Evolutionary conservation across 2,888 invertebrate species (phyloP).

Genomic region (Cryptus viduatorius): DNA sequence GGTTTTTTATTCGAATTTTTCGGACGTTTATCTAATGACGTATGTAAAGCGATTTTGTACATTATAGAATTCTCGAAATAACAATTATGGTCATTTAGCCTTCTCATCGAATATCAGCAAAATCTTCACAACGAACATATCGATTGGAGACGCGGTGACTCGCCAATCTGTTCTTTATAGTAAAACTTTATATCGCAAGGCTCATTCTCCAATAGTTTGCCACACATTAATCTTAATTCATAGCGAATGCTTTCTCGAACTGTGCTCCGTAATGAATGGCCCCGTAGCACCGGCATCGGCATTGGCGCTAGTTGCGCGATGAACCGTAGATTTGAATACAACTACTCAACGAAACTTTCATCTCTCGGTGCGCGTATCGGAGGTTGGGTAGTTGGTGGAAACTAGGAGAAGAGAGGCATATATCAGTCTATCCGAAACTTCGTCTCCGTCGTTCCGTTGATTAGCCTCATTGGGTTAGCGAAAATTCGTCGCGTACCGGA

Average conservation of each 20-base stretch:
- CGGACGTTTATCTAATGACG: no score
- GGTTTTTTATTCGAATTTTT: no score
- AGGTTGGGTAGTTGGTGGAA: slow-evolving; percentile 43
- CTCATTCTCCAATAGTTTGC: slow-evolving; percentile 16
- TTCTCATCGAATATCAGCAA: neutral
- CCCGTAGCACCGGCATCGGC: neutral
- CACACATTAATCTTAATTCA: slow-evolving; percentile 48
- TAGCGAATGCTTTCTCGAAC: slow-evolving; percentile 23
- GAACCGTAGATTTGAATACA: neutral
- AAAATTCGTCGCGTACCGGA: slow-evolving; percentile 48
- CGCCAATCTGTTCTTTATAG: neutral
- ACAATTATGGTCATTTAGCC: neutral
- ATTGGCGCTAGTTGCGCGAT: neutral
- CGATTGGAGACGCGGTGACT: neutral
- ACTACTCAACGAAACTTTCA: slow-evolving; percentile 1
- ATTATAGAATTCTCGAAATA: no score
- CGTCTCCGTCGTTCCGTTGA: slow-evolving; percentile 63
- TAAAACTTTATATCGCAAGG: slow-evolving; percentile 5
- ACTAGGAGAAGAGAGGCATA: neutral
- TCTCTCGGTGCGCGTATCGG: slow-evolving; percentile 1
- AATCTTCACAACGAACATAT: neutral
- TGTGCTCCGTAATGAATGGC: neutral
- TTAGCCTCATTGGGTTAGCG: slow-evolving; percentile 64
- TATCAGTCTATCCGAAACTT: slow-evolving; percentile 37
- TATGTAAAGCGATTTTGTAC: no score